Evolutionary conservation across 2,113 vertebrate genomes (phyloP).

Genomic region (Microcebus lehilahytsara): DNA sequence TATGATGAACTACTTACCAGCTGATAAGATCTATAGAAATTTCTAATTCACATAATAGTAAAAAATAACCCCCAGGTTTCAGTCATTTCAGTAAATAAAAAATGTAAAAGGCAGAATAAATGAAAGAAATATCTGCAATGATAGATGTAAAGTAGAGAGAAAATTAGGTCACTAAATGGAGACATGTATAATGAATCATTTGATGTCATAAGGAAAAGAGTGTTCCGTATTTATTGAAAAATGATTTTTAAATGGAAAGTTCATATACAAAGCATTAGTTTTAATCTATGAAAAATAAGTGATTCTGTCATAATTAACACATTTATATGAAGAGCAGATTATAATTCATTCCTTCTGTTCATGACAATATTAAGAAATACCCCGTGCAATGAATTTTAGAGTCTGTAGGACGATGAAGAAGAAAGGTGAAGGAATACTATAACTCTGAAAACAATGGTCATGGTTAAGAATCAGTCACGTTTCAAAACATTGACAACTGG

Average conservation of each 20-base stretch:
- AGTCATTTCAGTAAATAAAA: slow-evolving; percentile 70
- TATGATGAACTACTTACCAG: slow-evolving; percentile 58
- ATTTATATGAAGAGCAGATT: slow-evolving; percentile 76
- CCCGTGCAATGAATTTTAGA: neutral
- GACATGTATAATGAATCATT: slow-evolving; percentile 75
- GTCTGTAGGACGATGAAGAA: neutral
- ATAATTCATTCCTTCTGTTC: slow-evolving; percentile 55
- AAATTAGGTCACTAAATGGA: slow-evolving; percentile 81
- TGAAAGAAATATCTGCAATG: slow-evolving; percentile 61
- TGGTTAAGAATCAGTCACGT: neutral
- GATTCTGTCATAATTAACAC: slow-evolving; percentile 74
- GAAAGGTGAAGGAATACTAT: neutral
- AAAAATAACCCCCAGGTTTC: slow-evolving; percentile 59
- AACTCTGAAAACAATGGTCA: slow-evolving; percentile 34
- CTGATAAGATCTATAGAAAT: slow-evolving; percentile 32
- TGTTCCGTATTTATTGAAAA: slow-evolving; percentile 74
- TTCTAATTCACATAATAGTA: slow-evolving; percentile 36
- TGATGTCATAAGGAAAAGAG: slow-evolving; percentile 73
- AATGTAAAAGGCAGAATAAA: slow-evolving; percentile 65
- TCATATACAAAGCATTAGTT: slow-evolving; percentile 78
- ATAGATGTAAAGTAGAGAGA: slow-evolving; percentile 72
- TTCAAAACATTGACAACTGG: neutral
- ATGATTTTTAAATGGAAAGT: slow-evolving; percentile 75
- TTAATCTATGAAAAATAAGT: slow-evolving; percentile 74
- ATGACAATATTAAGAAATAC: slow-evolving; percentile 65